A percentile compares a stretch with the other conserved stretches of the same genome.
These are phyloP conservation scores for Brachyalestes nurse DNA, from an alignment of 2,797 vertebrate species.

Conservation along the genomic window DNA sequence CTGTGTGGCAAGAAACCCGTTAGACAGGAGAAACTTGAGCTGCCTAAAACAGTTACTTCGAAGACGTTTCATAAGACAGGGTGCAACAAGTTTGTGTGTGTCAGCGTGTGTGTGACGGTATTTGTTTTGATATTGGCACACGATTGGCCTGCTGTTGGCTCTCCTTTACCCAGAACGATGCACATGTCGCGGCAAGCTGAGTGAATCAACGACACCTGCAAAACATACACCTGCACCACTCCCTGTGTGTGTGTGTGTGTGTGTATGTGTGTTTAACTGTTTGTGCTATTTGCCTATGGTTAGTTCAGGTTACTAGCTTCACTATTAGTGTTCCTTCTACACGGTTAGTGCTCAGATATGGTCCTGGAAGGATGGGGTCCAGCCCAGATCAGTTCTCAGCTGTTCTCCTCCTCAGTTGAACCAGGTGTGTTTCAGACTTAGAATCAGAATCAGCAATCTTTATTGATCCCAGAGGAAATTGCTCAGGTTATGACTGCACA, in stretches of 20 bases:
- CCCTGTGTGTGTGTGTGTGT: slow-evolving; percentile 48
- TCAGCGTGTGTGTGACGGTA: slow-evolving; percentile 12
- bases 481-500: no score
- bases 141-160: slow-evolving; percentile 36
- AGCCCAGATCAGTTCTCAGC: no score
- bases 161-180: slow-evolving; percentile 30
- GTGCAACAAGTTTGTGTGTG: slow-evolving; percentile 39
- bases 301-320: background rate
- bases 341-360: no score
- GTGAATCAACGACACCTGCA: slow-evolving; percentile 52
- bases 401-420: no score
- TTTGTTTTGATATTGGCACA: slow-evolving; percentile 52
- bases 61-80: slow-evolving; percentile 63
- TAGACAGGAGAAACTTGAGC: slow-evolving; percentile 74
- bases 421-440: no score
- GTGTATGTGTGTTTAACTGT: no score
- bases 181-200: slow-evolving; percentile 64
- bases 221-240: slow-evolving; percentile 46
- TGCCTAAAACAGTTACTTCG: slow-evolving; percentile 72
- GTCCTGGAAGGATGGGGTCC: no score
- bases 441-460: no score
- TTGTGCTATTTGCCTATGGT: no score
- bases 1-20: slow-evolving; percentile 68
- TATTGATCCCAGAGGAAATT: no score
- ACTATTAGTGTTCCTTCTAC: no score